Evolutionary conservation across 2,797 vertebrate genomes (phyloP).

Genomic region (Pipistrellus nathusii): DNA sequence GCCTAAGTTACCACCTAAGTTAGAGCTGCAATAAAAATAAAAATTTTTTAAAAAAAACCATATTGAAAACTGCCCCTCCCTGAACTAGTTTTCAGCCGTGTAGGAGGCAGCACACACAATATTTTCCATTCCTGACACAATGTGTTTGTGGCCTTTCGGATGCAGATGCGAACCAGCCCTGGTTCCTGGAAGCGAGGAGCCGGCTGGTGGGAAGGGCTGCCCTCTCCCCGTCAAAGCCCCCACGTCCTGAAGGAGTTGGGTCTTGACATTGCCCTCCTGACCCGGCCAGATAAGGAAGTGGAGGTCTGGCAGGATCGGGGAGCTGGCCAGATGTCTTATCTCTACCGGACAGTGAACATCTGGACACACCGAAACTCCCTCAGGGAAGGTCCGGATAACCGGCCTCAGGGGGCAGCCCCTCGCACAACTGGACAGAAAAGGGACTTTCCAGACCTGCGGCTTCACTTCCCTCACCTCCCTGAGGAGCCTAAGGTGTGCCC

Average conservation of each 20-base stretch:
- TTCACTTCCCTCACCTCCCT: background rate
- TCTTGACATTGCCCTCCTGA: background rate
- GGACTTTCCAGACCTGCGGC: fast-evolving
- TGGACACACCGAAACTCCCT: background rate
- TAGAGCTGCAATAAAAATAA: background rate
- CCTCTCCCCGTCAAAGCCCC: background rate
- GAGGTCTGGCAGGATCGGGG: background rate
- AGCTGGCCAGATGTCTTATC: background rate
- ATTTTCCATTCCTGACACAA: background rate
- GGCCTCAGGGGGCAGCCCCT: too few relatives aligned
- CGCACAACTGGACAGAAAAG: background rate
- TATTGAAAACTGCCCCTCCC: background rate
- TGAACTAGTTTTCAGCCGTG: background rate
- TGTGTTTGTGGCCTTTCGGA: background rate
- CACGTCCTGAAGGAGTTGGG: background rate
- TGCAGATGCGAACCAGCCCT: background rate
- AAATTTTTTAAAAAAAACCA: too few relatives aligned
- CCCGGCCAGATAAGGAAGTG: background rate
- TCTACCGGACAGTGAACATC: background rate
- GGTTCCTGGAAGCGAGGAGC: background rate
- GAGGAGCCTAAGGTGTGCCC: background rate
- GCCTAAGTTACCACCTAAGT: background rate
- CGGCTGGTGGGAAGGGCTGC: background rate
- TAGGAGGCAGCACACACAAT: background rate
- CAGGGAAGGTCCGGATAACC: background rate